A percentile compares a stretch with the other conserved stretches of the same genome.
These are phyloP conservation scores for Furcifer pardalis DNA, from an alignment of 2,797 vertebrate species.

Conservation along the genomic window DNA sequence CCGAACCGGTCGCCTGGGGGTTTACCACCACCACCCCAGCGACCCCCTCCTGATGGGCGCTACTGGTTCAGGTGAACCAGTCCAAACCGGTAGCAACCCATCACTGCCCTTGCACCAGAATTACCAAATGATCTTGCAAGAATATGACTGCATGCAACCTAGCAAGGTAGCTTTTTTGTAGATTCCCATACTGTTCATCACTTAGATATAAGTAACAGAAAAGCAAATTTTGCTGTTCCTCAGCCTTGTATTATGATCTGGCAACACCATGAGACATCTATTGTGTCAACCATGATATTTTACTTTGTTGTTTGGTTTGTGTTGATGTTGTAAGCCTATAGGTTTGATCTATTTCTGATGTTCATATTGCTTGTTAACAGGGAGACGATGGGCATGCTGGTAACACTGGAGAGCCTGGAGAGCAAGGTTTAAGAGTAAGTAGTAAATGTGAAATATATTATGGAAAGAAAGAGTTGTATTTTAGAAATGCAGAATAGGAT, in stretches of 20 bases:
- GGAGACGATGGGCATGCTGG: slow-evolving; percentile 88
- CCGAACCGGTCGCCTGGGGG: no score
- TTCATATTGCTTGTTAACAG: slow-evolving; percentile 71
- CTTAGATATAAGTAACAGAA: background rate
- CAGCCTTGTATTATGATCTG: slow-evolving; percentile 24
- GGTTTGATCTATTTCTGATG: slow-evolving; percentile 28
- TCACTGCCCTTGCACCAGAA: background rate
- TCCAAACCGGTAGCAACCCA: no score
- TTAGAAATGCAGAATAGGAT: slow-evolving; percentile 28
- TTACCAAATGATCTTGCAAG: background rate
- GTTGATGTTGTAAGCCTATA: background rate
- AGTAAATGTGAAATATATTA: slow-evolving; percentile 25
- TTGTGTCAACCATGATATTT: background rate
- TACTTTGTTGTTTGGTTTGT: background rate
- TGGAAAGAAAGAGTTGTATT: background rate
- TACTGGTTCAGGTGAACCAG: no score
- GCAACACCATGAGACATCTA: background rate
- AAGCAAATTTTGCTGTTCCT: background rate
- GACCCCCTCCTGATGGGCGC: no score
- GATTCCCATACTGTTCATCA: background rate
- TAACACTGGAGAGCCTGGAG: slow-evolving; percentile 84
- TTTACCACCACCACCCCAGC: no score
- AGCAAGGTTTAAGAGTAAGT: slow-evolving; percentile 90
- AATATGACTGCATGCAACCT: background rate
- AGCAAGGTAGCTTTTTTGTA: background rate